Conservation (phyloP, 2,888 invertebrate species). For the Brenthis hecate region DNA sequence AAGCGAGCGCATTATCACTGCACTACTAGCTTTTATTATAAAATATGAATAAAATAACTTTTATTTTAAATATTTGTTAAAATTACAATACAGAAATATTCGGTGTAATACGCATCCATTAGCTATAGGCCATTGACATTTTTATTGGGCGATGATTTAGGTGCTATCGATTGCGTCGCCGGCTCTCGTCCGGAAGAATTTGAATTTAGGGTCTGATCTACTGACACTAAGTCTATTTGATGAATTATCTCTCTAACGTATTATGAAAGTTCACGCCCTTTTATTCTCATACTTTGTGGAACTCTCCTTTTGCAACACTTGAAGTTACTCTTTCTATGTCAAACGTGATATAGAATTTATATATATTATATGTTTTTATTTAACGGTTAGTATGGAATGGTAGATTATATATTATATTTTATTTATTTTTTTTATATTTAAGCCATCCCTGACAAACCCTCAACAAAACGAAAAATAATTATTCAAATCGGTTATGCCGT, state of each 20-base stretch:
- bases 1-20: too few relatives aligned
- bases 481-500: too few relatives aligned
- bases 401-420: too few relatives aligned
- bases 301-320: too few relatives aligned
- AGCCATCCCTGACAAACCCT: too few relatives aligned
- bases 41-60: not conserved
- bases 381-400: too few relatives aligned
- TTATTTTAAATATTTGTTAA: not conserved
- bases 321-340: too few relatives aligned
- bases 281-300: not conserved
- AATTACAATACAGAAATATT: not conserved
- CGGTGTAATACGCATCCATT: slow-evolving; percentile 58
- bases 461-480: too few relatives aligned
- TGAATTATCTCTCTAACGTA: slow-evolving; percentile 7
- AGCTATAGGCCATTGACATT: slow-evolving; percentile 73
- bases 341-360: too few relatives aligned
- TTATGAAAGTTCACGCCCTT: not conserved
- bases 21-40: not conserved
- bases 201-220: slow-evolving; percentile 51
- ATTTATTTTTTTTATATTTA: too few relatives aligned
- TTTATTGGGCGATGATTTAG: slow-evolving; percentile 79
- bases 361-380: too few relatives aligned
- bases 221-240: slow-evolving; percentile 33
- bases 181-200: slow-evolving; percentile 61
- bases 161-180: slow-evolving; percentile 70